Percentiles rank a stretch among this genome's conserved stretches.
Evolutionary conservation across 2,797 vertebrate genomes (phyloP).

Genomic region (Heterohyrax brucei): DNA sequence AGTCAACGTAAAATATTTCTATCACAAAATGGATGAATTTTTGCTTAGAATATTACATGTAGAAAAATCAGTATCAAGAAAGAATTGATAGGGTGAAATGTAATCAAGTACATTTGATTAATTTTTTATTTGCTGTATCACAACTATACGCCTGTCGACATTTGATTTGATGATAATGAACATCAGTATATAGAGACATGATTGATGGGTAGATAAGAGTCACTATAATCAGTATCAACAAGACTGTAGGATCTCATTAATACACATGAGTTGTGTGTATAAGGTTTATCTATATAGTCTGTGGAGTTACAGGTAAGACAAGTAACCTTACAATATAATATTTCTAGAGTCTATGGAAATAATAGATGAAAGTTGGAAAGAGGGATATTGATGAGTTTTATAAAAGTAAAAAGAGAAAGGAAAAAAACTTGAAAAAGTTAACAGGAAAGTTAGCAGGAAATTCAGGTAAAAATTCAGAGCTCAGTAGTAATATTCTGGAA

Average conservation of each 20-base stretch:
- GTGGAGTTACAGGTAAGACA: not conserved
- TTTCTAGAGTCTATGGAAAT: slow-evolving; percentile 2
- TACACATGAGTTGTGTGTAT: slow-evolving; percentile 4
- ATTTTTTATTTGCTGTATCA: slow-evolving; percentile 53
- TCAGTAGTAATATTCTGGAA: not conserved
- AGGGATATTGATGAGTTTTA: not conserved
- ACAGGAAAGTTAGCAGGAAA: not conserved
- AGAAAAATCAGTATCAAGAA: slow-evolving; percentile 19
- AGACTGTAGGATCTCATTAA: slow-evolving; percentile 43
- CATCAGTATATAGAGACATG: slow-evolving; percentile 7
- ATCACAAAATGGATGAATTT: not conserved
- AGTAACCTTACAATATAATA: slow-evolving; percentile 6
- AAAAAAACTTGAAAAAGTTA: not conserved
- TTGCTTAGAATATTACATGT: slow-evolving; percentile 36
- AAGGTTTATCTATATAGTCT: not conserved
- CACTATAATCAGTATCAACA: slow-evolving; percentile 54
- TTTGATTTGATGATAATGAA: slow-evolving; percentile 20
- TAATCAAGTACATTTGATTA: slow-evolving; percentile 58
- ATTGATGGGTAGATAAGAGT: not conserved
- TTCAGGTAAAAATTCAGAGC: not conserved
- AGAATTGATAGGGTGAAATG: slow-evolving; percentile 61
- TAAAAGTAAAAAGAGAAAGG: not conserved
- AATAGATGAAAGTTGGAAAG: not conserved
- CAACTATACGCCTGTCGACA: not conserved
- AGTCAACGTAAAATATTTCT: slow-evolving; percentile 46